phyloP scores from a whole-genome alignment of 37 sponge, comb jelly and placozoan genomes.

The Agelas oroides region DNA sequence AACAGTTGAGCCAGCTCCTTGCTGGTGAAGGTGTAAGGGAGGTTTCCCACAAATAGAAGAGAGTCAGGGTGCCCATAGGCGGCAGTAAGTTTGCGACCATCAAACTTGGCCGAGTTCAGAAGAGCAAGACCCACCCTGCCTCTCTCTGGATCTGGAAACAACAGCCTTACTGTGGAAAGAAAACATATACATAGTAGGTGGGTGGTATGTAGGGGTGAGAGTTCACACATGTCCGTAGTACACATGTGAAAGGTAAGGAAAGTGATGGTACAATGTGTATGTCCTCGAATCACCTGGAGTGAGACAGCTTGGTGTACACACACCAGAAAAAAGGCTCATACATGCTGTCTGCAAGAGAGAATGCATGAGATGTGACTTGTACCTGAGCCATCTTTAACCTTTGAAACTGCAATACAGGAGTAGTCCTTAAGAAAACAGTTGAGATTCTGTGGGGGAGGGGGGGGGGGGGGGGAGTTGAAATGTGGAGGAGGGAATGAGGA shows the following conservation, averaged over 20 bases:
- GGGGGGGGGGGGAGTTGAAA: no score
- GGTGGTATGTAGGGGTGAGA: background rate
- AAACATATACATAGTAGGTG: background rate
- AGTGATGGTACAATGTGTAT: background rate
- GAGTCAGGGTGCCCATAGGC: constrained; percentile 59
- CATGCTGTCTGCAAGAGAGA: no score
- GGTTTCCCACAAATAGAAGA: constrained; percentile 82
- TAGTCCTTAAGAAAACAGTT: background rate
- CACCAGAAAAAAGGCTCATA: no score
- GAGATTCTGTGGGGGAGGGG: no score
- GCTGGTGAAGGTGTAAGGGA: constrained; percentile 45
- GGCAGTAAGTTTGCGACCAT: constrained; percentile 23
- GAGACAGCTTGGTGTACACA: no score
- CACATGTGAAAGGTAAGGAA: no score
- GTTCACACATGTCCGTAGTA: no score
- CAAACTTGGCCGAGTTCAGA: constrained; percentile 15
- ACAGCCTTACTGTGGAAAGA: constrained; percentile 15
- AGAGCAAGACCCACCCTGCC: constrained; percentile 25
- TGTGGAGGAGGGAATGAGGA: no score
- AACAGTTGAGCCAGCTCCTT: constrained; percentile 51
- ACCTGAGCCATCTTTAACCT: constrained; percentile 37
- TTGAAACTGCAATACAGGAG: constrained; percentile 14
- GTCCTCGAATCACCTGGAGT: background rate
- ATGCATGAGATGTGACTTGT: no score
- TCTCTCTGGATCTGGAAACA: constrained; percentile 13